Evolutionary conservation across 1,140 invertebrate species (phyloP).

Genomic region (Portunus trituberculatus): DNA sequence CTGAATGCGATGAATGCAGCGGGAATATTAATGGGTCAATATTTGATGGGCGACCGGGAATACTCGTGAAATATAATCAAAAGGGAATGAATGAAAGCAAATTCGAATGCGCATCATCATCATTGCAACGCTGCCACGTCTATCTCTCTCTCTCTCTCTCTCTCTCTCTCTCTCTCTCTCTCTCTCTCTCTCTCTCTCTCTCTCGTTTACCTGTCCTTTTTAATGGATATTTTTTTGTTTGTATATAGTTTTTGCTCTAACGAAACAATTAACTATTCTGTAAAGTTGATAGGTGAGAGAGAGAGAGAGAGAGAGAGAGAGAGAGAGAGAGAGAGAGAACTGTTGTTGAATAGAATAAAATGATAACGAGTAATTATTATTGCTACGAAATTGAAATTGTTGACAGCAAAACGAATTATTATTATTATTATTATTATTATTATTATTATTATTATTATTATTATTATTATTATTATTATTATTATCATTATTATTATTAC

Average conservation of each 20-base stretch:
- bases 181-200: neutral
- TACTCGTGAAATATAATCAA: neutral
- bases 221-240: neutral
- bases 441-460: slow-evolving; percentile 1
- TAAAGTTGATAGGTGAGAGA: too few species aligned
- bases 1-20: neutral
- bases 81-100: neutral
- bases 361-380: neutral
- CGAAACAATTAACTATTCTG: too few species aligned
- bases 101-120: neutral
- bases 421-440: neutral
- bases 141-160: neutral
- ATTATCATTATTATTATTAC: slow-evolving; percentile 6
- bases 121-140: neutral
- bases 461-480: neutral
- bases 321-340: neutral
- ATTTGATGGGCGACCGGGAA: neutral
- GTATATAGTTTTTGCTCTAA: neutral
- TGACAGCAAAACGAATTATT: neutral
- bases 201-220: neutral
- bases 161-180: neutral
- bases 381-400: neutral
- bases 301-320: slow-evolving; percentile 1
- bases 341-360: neutral
- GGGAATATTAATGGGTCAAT: neutral